phyloP scores from a whole-genome alignment of 2,113 vertebrate genomes.

The Leptobrachium leishanense region DNA sequence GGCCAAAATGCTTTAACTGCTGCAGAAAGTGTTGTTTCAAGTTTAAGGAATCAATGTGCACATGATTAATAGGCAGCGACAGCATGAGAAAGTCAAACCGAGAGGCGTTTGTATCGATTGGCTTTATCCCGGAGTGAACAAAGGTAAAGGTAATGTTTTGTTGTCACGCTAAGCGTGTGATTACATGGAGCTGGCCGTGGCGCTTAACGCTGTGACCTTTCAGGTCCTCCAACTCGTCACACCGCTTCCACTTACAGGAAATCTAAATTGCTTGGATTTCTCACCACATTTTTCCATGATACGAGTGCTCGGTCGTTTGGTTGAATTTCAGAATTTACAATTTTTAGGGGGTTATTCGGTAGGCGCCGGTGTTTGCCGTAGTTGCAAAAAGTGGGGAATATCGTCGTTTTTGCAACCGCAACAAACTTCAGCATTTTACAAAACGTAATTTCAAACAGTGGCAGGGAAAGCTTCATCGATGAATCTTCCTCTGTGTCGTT shows the following conservation, averaged over 20 bases:
- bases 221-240: neutral
- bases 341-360: too few relatives aligned
- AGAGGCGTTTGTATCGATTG: neutral
- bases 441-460: too few relatives aligned
- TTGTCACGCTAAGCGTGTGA: neutral
- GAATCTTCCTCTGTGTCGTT: too few relatives aligned
- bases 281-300: neutral
- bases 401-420: too few relatives aligned
- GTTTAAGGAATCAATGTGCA: neutral
- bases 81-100: neutral
- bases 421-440: too few relatives aligned
- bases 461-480: too few relatives aligned
- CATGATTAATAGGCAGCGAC: neutral
- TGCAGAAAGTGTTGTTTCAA: too few relatives aligned
- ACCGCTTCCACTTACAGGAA: neutral
- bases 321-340: too few relatives aligned
- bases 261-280: neutral
- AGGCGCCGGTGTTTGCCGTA: too few relatives aligned
- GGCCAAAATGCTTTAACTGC: neutral
- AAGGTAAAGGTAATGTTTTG: conserved; percentile 13
- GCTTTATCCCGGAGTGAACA: neutral
- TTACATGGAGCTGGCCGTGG: neutral
- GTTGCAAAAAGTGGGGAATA: too few relatives aligned
- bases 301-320: neutral
- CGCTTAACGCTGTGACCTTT: neutral